Evolutionary conservation across 2,113 vertebrate species (phyloP).

Genomic region (Vulpes vulpes): DNA sequence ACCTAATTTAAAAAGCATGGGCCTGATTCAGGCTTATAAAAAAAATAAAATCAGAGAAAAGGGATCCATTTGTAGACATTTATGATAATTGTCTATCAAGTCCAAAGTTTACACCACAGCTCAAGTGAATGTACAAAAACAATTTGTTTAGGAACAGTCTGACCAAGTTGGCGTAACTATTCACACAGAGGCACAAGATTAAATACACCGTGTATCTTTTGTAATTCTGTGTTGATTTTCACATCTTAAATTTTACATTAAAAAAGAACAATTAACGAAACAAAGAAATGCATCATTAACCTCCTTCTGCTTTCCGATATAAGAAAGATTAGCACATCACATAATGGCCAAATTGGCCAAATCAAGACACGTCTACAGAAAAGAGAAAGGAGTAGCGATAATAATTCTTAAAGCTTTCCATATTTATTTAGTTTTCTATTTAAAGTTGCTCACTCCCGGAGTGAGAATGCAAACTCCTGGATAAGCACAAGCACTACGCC

Average conservation of each 20-base stretch:
- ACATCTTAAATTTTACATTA: background rate
- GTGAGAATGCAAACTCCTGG: background rate
- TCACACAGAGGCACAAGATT: background rate
- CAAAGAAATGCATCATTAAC: background rate
- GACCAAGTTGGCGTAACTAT: background rate
- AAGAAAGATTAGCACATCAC: background rate
- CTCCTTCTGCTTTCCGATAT: background rate
- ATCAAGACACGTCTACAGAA: background rate
- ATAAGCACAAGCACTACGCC: accelerated
- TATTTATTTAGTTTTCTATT: conserved; percentile 36
- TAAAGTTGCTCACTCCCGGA: background rate
- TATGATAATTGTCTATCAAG: conserved; percentile 38
- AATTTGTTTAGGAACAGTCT: background rate
- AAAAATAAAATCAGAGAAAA: conserved; percentile 68
- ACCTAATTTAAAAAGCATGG: conserved; percentile 76
- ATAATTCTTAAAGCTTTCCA: background rate
- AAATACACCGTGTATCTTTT: background rate
- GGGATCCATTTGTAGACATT: background rate
- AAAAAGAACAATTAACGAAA: background rate
- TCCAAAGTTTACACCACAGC: background rate
- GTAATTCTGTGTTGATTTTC: conserved; percentile 24
- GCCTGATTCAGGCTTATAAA: conserved; percentile 47
- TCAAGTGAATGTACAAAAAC: background rate
- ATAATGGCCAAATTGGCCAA: background rate
- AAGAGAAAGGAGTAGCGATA: background rate